Base-by-base conservation (phyloP, 1,140 invertebrate genomes). In the Drosophila nebulosa region DNA sequence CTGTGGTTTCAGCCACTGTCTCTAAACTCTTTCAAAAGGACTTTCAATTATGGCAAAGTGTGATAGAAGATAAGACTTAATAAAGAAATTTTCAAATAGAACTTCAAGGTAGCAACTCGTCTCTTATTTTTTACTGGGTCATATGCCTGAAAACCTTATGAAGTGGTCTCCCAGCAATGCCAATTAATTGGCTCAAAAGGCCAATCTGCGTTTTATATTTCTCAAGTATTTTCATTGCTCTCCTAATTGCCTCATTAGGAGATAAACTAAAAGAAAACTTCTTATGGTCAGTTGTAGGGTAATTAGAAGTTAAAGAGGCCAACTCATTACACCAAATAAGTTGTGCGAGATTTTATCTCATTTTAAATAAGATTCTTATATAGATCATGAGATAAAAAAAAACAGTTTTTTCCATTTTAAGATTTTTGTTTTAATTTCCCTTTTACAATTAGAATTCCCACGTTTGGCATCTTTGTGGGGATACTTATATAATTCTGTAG, bases 181-280 rank as follows among this genome's bases (percentile, higher is more conserved):
- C 39, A 46, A 46, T 46, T 46, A 46, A 46, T 46, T 46, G 39
- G 6, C 14, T 55, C 26, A 55, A 27, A 55, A 27, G 9, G 4
- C 26, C 27, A 32, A 55, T 30, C 52, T 55, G 2, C 9, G 26
- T 30, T 55, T 10, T 55, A 16, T 18, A 55, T 55, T 16, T 39
- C 62, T 73, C 65, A 85, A 46, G 42, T 36, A 51, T 56, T 56
- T 69, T 57, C 51, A 52, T 62, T 77, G 55, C 59, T 59, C 63
- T 73, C 63, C 79, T 84, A 77, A 77, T 77, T 77, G 66, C 69
- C 69, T 68, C 73, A 72, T 75, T 75, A 75, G 21, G 16, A 55
- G 32, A 21, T 60, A 55, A 51, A 53, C 69, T 69, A 64, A 51
- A 63, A 30, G 21, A 51, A 46, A 64, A 52, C 16, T 42, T 12